phyloP scores from a whole-genome alignment of 2,797 vertebrate species.

The Vipera latastei region DNA sequence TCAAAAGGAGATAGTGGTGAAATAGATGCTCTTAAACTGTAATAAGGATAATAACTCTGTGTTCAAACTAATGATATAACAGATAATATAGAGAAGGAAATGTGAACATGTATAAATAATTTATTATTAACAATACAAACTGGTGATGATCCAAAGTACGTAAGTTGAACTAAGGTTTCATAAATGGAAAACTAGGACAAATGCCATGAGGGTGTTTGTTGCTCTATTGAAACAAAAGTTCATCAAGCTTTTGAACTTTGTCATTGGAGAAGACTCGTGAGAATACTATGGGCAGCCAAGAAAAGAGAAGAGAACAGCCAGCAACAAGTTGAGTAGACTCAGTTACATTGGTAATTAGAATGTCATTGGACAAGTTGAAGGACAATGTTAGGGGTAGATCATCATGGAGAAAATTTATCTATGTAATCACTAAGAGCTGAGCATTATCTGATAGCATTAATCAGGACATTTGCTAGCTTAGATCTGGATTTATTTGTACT shows the following conservation, averaged over 20 bases:
- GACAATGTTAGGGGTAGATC: background rate
- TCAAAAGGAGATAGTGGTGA: background rate
- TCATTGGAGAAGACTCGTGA: background rate
- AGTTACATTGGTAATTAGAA: background rate
- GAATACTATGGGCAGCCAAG: background rate
- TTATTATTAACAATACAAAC: background rate
- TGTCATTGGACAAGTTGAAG: background rate
- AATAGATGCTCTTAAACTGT: background rate
- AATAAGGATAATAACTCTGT: background rate
- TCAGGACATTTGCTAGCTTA: background rate
- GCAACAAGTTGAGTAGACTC: background rate
- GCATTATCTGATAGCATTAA: background rate
- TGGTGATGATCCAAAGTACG: background rate
- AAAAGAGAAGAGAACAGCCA: background rate
- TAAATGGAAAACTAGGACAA: background rate
- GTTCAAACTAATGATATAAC: background rate
- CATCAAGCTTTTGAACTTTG: background rate
- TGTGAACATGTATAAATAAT: background rate
- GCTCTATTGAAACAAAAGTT: background rate
- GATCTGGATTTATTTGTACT: background rate
- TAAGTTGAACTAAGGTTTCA: background rate
- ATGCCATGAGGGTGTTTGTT: background rate
- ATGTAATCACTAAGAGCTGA: background rate
- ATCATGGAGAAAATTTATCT: background rate
- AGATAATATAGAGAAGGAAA: background rate